Evolutionary conservation across 2,888 invertebrate genomes (phyloP).

Genomic region (Ernsta delagoae): DNA sequence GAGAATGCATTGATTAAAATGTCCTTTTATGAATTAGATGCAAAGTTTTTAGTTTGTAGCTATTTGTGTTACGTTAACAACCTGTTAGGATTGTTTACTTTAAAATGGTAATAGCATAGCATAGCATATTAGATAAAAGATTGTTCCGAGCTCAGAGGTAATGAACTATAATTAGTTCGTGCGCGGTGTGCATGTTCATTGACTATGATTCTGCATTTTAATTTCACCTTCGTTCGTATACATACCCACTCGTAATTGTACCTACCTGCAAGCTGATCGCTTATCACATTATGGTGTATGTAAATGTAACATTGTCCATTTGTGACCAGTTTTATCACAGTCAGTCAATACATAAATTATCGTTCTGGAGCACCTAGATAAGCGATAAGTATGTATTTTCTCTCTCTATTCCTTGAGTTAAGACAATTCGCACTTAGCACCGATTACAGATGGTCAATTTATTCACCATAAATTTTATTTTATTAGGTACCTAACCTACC

Average conservation of each 20-base stretch:
- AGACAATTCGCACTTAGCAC: too few species aligned
- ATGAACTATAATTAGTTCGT: conserved; percentile 8
- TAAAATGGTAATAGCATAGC: background rate
- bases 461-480: too few species aligned
- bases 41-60: too few species aligned
- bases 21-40: too few species aligned
- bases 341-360: background rate
- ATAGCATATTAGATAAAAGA: conserved; percentile 3
- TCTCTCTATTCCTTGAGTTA: too few species aligned
- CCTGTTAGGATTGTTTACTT: background rate
- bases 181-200: conserved; percentile 9
- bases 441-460: too few species aligned
- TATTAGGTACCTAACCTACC: too few species aligned
- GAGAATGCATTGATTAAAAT: too few species aligned
- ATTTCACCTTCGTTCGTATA: conserved; percentile 4
- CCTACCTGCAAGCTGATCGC: conserved; percentile 13
- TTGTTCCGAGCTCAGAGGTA: conserved; percentile 8
- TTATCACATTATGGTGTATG: background rate
- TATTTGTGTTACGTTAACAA: too few species aligned
- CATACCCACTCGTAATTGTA: too few species aligned
- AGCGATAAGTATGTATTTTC: too few species aligned
- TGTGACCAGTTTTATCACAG: background rate
- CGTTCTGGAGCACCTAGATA: background rate
- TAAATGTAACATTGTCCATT: background rate
- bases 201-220: conserved; percentile 23